Evolutionary conservation across 2,113 vertebrate species (phyloP).

Genomic region (Turdus rufiventris): DNA sequence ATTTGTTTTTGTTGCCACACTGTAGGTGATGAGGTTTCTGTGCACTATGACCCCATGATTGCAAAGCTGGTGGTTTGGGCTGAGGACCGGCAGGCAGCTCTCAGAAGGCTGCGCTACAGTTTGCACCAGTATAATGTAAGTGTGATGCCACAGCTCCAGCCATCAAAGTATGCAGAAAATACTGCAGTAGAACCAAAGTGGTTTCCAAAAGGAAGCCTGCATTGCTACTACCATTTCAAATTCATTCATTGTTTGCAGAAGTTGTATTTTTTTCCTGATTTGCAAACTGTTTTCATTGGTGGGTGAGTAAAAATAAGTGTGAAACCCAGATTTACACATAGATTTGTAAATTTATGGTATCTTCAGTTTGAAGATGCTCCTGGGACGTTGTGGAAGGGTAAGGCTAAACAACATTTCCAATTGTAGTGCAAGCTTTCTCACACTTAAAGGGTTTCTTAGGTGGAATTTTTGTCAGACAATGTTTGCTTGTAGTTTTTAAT

Average conservation of each 20-base stretch:
- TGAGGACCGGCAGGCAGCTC: conserved; percentile 85
- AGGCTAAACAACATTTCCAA: not conserved
- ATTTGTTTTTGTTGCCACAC: not conserved
- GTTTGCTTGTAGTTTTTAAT: not conserved
- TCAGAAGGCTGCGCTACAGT: conserved; percentile 85
- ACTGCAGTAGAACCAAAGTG: not conserved
- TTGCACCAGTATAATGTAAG: conserved; percentile 91
- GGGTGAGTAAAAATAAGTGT: not conserved
- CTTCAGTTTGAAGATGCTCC: not conserved
- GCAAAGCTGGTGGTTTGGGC: conserved; percentile 97
- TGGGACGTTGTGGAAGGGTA: not conserved
- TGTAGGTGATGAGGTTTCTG: conserved; percentile 92
- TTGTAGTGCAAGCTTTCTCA: not conserved
- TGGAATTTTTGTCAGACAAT: not conserved
- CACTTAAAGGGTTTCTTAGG: not conserved
- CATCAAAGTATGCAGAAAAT: not conserved
- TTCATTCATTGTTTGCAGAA: not conserved
- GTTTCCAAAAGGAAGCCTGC: not conserved
- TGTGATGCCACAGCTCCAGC: not conserved
- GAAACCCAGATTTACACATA: not conserved
- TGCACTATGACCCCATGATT: conserved; percentile 97
- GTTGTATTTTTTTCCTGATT: not conserved
- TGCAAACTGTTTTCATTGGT: not conserved
- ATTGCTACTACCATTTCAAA: not conserved
- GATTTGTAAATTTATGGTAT: not conserved